A percentile compares a stretch with the other conserved stretches of the same genome.
Conservation (phyloP, 2,797 vertebrate genomes). For the Pampus argenteus region DNA sequence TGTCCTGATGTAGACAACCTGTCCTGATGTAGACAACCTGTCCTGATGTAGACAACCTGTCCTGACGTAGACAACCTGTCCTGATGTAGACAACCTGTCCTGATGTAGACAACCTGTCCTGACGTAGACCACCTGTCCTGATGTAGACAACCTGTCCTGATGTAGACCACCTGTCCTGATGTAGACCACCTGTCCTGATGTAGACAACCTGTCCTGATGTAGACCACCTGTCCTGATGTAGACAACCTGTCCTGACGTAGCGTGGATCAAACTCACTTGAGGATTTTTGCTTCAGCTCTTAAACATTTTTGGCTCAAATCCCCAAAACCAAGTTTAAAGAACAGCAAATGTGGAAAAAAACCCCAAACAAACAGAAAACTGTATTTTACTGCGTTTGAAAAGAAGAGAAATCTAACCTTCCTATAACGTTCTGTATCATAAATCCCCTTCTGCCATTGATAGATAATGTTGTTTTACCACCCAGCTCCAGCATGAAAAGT, state of each 20-base stretch:
- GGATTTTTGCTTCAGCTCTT: neutral
- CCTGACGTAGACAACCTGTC: neutral
- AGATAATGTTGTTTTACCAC: constrained; percentile 47
- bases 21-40: neutral
- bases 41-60: too few species aligned
- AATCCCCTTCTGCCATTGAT: constrained; percentile 41
- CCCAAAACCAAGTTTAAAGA: neutral
- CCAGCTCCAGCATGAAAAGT: constrained; percentile 44
- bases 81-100: too few species aligned
- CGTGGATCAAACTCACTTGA: too few species aligned
- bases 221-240: too few species aligned
- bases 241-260: neutral
- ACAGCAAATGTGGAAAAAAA: constrained; percentile 9
- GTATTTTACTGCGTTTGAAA: constrained; percentile 7
- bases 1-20: neutral
- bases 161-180: neutral
- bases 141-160: neutral
- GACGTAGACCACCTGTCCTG: too few species aligned
- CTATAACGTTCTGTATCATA: constrained; percentile 24
- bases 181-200: too few species aligned
- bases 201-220: neutral
- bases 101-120: neutral
- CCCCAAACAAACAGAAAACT: neutral
- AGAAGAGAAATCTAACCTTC: constrained; percentile 9
- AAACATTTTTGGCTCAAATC: neutral